A percentile compares a stretch with the other conserved stretches of the same genome.
phyloP scores from a whole-genome alignment of 2,888 invertebrate genomes.

The Nebria brevicollis region DNA sequence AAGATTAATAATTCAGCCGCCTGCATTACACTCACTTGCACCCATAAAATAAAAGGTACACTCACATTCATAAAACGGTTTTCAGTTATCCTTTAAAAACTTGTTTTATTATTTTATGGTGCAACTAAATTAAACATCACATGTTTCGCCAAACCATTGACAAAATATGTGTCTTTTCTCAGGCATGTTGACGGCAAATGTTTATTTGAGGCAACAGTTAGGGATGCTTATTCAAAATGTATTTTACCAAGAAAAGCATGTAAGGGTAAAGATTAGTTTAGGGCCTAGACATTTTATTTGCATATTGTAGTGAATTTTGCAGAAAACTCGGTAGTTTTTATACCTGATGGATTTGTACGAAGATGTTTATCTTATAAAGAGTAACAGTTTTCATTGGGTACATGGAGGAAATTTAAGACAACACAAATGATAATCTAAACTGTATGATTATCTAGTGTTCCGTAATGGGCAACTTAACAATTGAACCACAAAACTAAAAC shows the following conservation, averaged over 20 bases:
- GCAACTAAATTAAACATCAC: background rate
- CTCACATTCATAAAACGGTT: background rate
- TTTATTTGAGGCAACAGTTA: conserved; percentile 13
- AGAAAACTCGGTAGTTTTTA: background rate
- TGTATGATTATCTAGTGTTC: background rate
- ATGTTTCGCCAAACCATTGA: background rate
- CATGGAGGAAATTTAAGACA: background rate
- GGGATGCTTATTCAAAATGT: background rate
- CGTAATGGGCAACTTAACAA: background rate
- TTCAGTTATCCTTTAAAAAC: background rate
- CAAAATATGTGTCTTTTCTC: background rate
- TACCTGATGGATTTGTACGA: background rate
- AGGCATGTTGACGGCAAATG: background rate
- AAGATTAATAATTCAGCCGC: conserved; percentile 41
- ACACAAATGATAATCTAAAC: background rate
- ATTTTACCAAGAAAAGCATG: background rate
- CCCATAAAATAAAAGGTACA: conserved; percentile 3
- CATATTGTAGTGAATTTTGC: background rate
- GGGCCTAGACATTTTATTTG: background rate
- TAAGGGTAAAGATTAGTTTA: background rate
- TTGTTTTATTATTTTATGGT: background rate
- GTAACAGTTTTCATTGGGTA: background rate
- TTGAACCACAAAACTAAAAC: background rate
- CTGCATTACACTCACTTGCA: conserved; percentile 15
- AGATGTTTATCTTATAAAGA: background rate